Percentiles rank a stretch among this genome's conserved stretches.
These are phyloP conservation scores for Ia io DNA, from an alignment of 2,113 vertebrate species.

Conservation along the genomic window DNA sequence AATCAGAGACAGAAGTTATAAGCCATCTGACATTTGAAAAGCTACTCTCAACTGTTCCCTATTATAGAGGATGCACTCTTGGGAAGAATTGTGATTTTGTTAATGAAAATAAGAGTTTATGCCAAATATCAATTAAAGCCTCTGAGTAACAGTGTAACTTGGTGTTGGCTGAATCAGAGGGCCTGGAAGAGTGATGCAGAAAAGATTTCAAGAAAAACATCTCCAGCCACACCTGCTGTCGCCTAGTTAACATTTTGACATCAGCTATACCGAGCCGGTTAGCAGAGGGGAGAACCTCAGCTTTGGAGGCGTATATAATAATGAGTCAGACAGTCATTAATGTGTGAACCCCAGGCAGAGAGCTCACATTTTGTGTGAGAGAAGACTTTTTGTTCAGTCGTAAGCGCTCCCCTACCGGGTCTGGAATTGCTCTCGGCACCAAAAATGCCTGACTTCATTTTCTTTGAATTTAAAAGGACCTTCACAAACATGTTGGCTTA, in stretches of 20 bases:
- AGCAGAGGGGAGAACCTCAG: slow-evolving; percentile 65
- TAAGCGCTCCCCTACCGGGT: slow-evolving; percentile 51
- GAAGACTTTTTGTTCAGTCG: slow-evolving; percentile 60
- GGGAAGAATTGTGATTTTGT: slow-evolving; percentile 58
- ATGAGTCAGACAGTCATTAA: slow-evolving; percentile 64
- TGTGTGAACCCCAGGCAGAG: slow-evolving; percentile 50
- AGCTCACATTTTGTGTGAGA: slow-evolving; percentile 53
- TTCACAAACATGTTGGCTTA: slow-evolving; percentile 62
- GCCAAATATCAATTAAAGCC: slow-evolving; percentile 68
- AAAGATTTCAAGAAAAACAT: slow-evolving; percentile 48
- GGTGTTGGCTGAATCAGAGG: slow-evolving; percentile 51
- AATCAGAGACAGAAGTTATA: slow-evolving; percentile 58
- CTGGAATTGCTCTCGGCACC: slow-evolving; percentile 70
- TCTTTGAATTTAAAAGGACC: slow-evolving; percentile 69
- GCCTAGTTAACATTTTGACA: slow-evolving; percentile 36
- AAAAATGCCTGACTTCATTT: slow-evolving; percentile 68
- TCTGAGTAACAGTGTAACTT: slow-evolving; percentile 73
- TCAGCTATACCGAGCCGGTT: slow-evolving; percentile 41
- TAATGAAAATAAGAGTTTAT: slow-evolving; percentile 66
- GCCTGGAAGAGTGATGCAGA: slow-evolving; percentile 44
- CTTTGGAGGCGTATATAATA: slow-evolving; percentile 47
- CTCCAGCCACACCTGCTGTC: slow-evolving; percentile 61
- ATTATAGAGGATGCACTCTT: slow-evolving; percentile 57
- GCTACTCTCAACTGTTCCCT: slow-evolving; percentile 58
- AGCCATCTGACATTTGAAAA: slow-evolving; percentile 76